Percentiles rank a stretch among this genome's conserved stretches.
These are phyloP conservation scores for Pelusios castaneus DNA, from an alignment of 2,113 vertebrate species.

Conservation along the genomic window DNA sequence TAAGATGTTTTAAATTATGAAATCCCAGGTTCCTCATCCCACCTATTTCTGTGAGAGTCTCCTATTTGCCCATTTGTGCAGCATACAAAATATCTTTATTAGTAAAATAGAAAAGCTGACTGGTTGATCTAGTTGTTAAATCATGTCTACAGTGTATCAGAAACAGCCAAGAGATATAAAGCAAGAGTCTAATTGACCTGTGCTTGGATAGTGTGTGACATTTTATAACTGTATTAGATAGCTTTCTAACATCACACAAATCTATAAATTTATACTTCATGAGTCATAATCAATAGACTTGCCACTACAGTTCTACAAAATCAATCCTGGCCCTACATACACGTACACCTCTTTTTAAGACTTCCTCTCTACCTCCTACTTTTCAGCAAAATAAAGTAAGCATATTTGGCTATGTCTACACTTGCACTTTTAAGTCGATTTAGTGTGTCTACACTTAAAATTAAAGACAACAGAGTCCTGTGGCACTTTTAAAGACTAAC, in stretches of 20 bases:
- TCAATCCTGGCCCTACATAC: constrained; percentile 23
- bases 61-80: neutral
- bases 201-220: constrained; percentile 16
- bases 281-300: constrained; percentile 59
- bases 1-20: neutral
- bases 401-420: no score
- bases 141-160: constrained; percentile 9
- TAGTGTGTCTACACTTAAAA: no score
- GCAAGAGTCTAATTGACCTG: constrained; percentile 39
- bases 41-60: neutral
- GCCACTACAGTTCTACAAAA: constrained; percentile 34
- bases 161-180: constrained; percentile 39
- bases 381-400: constrained; percentile 22
- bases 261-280: constrained; percentile 58
- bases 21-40: neutral
- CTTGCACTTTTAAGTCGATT: no score
- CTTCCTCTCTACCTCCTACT: constrained; percentile 18
- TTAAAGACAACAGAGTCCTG: no score
- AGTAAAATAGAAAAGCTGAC: neutral
- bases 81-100: neutral
- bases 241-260: constrained; percentile 30
- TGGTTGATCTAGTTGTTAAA: constrained; percentile 19
- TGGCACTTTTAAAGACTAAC: no score
- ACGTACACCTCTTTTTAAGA: neutral
- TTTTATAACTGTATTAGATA: constrained; percentile 39